Evolutionary conservation across 2,797 vertebrate species (phyloP).

Genomic region (Rousettus madagascariensis): DNA sequence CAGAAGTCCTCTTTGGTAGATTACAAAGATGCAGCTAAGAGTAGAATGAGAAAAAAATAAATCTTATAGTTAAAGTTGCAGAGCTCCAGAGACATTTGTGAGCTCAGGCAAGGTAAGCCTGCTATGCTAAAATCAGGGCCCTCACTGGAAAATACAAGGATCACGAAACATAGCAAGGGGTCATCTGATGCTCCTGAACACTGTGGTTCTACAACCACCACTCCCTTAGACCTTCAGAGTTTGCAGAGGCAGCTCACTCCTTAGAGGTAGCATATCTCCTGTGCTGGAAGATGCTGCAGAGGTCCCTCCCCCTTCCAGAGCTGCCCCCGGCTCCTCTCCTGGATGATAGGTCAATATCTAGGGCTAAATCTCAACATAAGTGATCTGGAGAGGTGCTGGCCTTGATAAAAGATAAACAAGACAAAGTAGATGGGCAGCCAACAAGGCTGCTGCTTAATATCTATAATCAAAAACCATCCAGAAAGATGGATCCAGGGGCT

Average conservation of each 20-base stretch:
- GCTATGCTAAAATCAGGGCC: neutral
- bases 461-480: neutral
- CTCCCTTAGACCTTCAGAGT: neutral
- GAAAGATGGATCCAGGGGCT: neutral
- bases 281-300: neutral
- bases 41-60: neutral
- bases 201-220: neutral
- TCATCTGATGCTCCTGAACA: neutral
- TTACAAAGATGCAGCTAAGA: constrained; percentile 1
- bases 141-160: neutral
- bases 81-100: neutral
- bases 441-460: neutral
- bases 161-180: neutral
- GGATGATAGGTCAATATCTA: neutral
- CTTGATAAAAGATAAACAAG: neutral
- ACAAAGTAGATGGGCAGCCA: neutral
- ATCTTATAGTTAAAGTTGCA: neutral
- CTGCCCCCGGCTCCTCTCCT: neutral
- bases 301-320: neutral
- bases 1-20: neutral
- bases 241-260: neutral
- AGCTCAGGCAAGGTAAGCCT: neutral
- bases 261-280: neutral
- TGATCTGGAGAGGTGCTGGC: neutral
- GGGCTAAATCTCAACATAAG: neutral